Percentiles rank a stretch among this genome's conserved stretches.
Conservation (phyloP, 2,113 vertebrate species). For the Fregetta grallaria region DNA sequence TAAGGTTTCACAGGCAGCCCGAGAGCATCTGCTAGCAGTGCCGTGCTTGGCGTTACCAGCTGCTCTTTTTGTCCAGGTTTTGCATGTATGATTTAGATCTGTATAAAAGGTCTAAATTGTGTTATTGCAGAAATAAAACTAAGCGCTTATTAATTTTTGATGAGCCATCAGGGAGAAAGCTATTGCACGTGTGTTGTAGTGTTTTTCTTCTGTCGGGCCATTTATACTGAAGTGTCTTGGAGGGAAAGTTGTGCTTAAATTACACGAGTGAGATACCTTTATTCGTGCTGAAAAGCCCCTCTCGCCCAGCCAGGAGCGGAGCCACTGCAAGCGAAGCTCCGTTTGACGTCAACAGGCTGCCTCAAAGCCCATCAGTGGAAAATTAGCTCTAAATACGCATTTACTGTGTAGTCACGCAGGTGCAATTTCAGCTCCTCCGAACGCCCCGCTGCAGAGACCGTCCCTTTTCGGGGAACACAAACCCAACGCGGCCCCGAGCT, state of each 20-base stretch:
- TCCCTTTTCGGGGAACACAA: too few species aligned
- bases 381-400: background rate
- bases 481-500: background rate
- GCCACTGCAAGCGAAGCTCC: background rate
- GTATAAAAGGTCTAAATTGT: background rate
- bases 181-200: background rate
- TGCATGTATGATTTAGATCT: background rate
- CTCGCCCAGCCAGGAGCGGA: background rate
- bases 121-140: background rate
- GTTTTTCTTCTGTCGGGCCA: background rate
- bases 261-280: background rate
- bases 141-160: background rate
- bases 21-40: rapidly evolving
- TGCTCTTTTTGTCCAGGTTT: background rate
- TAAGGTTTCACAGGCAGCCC: rapidly evolving
- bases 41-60: background rate
- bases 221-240: background rate
- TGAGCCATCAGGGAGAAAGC: background rate
- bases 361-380: background rate
- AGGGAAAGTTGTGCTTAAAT: background rate
- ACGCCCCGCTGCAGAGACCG: too few species aligned
- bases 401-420: background rate
- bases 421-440: background rate
- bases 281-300: background rate
- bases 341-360: background rate